Base-by-base conservation (phyloP, 2,113 vertebrate species). In the Brachyhypopomus gauderio region DNA sequence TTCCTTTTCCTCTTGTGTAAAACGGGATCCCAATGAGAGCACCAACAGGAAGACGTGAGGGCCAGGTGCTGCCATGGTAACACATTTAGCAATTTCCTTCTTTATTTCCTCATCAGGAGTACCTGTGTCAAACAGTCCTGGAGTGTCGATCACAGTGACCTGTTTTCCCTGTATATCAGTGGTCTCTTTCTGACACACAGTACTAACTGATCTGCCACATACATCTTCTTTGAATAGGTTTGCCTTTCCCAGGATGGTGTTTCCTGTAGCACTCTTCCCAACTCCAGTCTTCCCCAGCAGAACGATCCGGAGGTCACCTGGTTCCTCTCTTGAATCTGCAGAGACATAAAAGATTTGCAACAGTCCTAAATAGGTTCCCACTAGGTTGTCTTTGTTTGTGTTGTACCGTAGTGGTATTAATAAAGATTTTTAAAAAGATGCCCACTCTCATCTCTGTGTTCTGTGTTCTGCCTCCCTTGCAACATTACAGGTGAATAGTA, bases 91-190 rank as follows among this genome's bases (percentile, higher is more conserved):
- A 0, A 91, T 89, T 86, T 87, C 86, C 4, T 4, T 79, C 8
- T 1, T 0, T 0, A 85, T 88, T 19, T 90, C 84, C 0, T 69
- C 79, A 16, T 88, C 62, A 0, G 0, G 6, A 0, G 52, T 5
- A 2, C 86, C 59, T 0, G 90, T 91, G 84, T 93, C 88, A 36
- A 92, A 93, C 36, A 93, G 70, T 2, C 89, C 92, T 0, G 92
- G 91, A 0, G 87, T 93, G 27, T 93, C 91, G 0, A 92, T 85
- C 0, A 92, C 56, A 0, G 90, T 59, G 0, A 94, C 6, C 0
- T 77, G 60, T 14, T 20, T 83, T 0, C 73, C 84, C 0, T 8
- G 62, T 2, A 90, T 77, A 0, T 0, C 2, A 1, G 52, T 74
- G 3, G 77, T 88, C 3, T 55, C 86, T 25, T 75, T 88, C 0